phyloP scores from a whole-genome alignment of 2,888 invertebrate species.

The Steromphala cineraria region DNA sequence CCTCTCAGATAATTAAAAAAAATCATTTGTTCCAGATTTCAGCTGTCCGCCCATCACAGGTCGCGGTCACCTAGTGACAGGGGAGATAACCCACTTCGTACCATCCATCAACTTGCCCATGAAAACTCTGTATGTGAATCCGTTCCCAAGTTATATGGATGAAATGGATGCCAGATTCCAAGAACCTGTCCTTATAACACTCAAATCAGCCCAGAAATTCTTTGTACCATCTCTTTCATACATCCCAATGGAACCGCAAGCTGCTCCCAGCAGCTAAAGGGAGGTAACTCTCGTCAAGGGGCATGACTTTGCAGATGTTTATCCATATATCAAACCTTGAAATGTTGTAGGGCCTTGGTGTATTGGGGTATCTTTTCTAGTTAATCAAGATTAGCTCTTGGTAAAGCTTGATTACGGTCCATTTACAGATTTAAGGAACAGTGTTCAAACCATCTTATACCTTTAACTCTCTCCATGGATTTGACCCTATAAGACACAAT shows the following conservation, averaged over 20 bases:
- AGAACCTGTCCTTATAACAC: slow-evolving; percentile 70
- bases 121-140: slow-evolving; percentile 72
- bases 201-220: slow-evolving; percentile 72
- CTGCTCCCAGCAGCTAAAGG: slow-evolving; percentile 28
- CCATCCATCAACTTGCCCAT: slow-evolving; percentile 72
- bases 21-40: slow-evolving; percentile 51
- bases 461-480: too few species aligned
- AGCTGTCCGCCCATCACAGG: slow-evolving; percentile 55
- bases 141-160: slow-evolving; percentile 69
- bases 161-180: slow-evolving; percentile 56
- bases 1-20: too few species aligned
- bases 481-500: too few species aligned
- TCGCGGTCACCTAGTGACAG: slow-evolving; percentile 57
- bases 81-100: slow-evolving; percentile 66
- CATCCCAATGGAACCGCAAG: slow-evolving; percentile 43
- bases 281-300: background rate
- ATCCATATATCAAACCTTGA: too few species aligned
- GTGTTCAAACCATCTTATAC: too few species aligned
- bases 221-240: slow-evolving; percentile 70
- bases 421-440: too few species aligned
- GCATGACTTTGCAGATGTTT: too few species aligned
- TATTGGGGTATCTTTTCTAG: too few species aligned
- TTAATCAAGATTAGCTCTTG: too few species aligned
- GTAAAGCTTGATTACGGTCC: too few species aligned
- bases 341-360: too few species aligned